A percentile compares a stretch with the other conserved stretches of the same genome.
phyloP scores from a whole-genome alignment of 2,888 invertebrate species.

The Cephus sareptanus region DNA sequence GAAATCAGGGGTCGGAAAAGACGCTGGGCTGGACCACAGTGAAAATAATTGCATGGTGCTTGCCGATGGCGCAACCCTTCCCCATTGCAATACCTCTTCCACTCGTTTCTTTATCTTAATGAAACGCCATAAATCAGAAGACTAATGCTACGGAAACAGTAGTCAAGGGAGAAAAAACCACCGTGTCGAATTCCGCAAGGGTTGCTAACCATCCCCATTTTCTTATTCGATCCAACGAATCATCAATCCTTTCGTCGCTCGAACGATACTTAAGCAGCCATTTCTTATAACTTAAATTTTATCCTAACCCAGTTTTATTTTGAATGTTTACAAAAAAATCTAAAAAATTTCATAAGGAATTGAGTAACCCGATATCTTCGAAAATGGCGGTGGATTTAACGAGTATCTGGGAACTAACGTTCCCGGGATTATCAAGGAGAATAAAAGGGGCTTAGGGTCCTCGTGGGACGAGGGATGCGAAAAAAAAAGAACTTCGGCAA shows the following conservation, averaged over 20 bases:
- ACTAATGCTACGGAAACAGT: constrained; percentile 61
- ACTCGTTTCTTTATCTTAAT: constrained; percentile 63
- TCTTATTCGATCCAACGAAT: constrained; percentile 21
- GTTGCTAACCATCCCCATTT: constrained; percentile 20
- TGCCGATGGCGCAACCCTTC: constrained; percentile 49
- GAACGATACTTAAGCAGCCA: neutral
- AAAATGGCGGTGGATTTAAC: neutral
- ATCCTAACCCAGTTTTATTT: neutral
- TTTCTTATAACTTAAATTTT: neutral
- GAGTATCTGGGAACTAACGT: neutral
- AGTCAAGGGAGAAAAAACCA: constrained; percentile 48
- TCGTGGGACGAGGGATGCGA: constrained; percentile 22
- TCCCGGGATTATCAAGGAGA: neutral
- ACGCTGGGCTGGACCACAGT: constrained; percentile 34
- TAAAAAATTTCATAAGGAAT: neutral
- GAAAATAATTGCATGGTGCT: constrained; percentile 64
- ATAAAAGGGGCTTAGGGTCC: constrained; percentile 10
- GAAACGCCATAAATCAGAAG: constrained; percentile 65
- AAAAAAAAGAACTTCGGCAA: constrained; percentile 41
- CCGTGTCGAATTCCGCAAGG: constrained; percentile 38
- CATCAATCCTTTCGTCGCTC: constrained; percentile 28
- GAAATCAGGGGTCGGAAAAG: constrained; percentile 38
- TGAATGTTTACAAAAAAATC: neutral
- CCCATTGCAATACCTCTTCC: constrained; percentile 46
- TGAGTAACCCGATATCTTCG: neutral